A percentile compares a stretch with the other conserved stretches of the same genome.
Conservation (phyloP, 2,113 vertebrate genomes). For the Cheirogaleus medius region DNA sequence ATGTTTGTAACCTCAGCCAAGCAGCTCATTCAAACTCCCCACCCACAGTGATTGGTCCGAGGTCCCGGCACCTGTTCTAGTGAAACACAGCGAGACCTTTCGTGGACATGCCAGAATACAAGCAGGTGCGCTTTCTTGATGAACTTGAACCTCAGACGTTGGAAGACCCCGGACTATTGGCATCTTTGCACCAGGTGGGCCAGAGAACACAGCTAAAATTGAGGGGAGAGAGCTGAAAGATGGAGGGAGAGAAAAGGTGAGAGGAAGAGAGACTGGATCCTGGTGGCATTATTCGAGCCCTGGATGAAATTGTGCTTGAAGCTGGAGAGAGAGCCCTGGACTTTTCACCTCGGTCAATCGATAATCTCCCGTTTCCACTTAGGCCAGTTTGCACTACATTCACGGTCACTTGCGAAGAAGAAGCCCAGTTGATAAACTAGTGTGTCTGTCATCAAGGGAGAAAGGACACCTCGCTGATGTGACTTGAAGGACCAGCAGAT, state of each 20-base stretch:
- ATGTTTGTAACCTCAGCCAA: background rate
- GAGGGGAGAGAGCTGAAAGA: background rate
- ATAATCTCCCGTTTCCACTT: background rate
- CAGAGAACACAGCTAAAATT: background rate
- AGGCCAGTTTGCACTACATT: background rate
- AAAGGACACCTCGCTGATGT: background rate
- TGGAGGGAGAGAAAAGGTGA: background rate
- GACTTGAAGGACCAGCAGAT: background rate
- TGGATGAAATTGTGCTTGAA: background rate
- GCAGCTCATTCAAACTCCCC: background rate
- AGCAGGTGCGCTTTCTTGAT: background rate
- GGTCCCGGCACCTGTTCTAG: background rate
- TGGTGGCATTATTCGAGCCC: background rate
- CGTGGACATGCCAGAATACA: background rate
- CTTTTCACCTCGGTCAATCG: background rate
- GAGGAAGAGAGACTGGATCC: background rate
- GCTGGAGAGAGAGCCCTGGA: background rate
- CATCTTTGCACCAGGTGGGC: background rate
- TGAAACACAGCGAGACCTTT: background rate
- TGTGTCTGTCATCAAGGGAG: background rate
- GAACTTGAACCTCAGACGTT: background rate
- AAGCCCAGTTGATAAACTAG: background rate
- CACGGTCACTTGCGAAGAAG: background rate
- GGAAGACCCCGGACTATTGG: background rate
- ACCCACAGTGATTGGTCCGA: background rate